Evolutionary conservation across 2,888 invertebrate genomes (phyloP).

Genomic region (Drosophila anomalipes): DNA sequence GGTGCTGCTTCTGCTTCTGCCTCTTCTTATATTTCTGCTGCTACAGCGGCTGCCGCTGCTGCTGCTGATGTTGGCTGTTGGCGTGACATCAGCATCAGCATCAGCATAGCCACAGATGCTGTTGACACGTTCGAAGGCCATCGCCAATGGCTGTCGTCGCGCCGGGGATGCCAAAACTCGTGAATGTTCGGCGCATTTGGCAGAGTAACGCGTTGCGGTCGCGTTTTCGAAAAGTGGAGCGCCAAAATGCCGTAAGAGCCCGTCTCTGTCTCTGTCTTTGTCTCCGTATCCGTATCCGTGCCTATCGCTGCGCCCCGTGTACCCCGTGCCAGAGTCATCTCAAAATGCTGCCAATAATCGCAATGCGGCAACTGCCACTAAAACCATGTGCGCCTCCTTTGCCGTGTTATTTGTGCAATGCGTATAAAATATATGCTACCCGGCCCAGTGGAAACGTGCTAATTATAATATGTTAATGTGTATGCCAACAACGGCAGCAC

Average conservation of each 20-base stretch:
- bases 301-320: neutral
- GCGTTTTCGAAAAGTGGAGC: constrained; percentile 61
- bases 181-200: constrained; percentile 59
- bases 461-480: constrained; percentile 72
- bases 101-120: constrained; percentile 72
- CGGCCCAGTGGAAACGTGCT: constrained; percentile 64
- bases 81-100: constrained; percentile 67
- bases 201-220: constrained; percentile 61
- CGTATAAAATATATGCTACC: constrained; percentile 59
- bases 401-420: constrained; percentile 58
- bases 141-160: constrained; percentile 56
- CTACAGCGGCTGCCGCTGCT: neutral
- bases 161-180: constrained; percentile 44
- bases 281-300: constrained; percentile 1
- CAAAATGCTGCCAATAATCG: constrained; percentile 58
- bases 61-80: constrained; percentile 21
- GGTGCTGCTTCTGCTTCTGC: constrained; percentile 10
- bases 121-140: constrained; percentile 79
- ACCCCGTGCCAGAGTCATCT: constrained; percentile 29
- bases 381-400: constrained; percentile 6
- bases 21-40: constrained; percentile 3
- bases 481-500: constrained; percentile 23
- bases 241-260: constrained; percentile 53
- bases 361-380: constrained; percentile 48
- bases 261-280: constrained; percentile 10